Percentiles rank a stretch among this genome's conserved stretches.
These are phyloP conservation scores for Platichthys stellatus DNA, from an alignment of 2,113 vertebrate species.

Conservation along the genomic window DNA sequence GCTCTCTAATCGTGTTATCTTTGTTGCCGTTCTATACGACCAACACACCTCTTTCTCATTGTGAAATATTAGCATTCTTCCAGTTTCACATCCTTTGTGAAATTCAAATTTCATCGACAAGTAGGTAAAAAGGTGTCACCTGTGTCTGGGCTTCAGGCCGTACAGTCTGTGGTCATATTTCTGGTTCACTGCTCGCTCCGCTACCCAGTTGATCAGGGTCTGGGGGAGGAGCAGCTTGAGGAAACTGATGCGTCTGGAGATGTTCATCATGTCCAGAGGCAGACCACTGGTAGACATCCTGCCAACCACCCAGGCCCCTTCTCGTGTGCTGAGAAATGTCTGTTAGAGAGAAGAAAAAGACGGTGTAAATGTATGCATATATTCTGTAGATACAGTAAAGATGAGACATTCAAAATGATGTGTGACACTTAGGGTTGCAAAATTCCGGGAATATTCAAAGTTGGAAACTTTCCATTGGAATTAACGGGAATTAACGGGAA, in stretches of 20 bases:
- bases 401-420: no score
- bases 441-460: no score
- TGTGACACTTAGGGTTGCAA: no score
- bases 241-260: constrained; percentile 73
- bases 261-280: constrained; percentile 84
- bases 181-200: constrained; percentile 76
- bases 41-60: no score
- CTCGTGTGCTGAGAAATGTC: constrained; percentile 93
- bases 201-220: constrained; percentile 63
- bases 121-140: constrained; percentile 70
- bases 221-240: constrained; percentile 77
- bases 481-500: no score
- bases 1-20: no score
- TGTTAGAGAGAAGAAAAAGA: constrained; percentile 63
- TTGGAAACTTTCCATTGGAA: no score
- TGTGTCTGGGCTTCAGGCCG: constrained; percentile 82
- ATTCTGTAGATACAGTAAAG: no score
- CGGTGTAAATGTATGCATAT: background rate
- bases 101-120: no score
- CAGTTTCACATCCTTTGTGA: no score
- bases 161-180: constrained; percentile 86
- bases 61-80: no score
- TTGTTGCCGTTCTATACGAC: no score
- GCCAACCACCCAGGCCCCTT: constrained; percentile 87
- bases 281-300: constrained; percentile 82